A percentile compares a stretch with the other conserved stretches of the same genome.
These are phyloP conservation scores for Alexandromys fortis DNA, from an alignment of 2,113 vertebrate genomes.

Conservation along the genomic window DNA sequence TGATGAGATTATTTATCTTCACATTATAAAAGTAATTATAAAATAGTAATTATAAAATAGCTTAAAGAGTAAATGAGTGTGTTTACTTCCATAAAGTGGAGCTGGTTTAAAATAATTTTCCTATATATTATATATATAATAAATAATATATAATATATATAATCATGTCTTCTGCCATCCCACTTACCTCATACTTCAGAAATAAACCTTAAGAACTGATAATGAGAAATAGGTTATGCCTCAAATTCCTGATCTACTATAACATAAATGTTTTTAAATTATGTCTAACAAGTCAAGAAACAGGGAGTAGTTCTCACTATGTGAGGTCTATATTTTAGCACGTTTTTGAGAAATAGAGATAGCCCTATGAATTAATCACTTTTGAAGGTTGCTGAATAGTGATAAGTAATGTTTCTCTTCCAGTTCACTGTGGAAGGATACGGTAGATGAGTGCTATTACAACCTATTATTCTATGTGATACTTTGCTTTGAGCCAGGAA, in stretches of 20 bases:
- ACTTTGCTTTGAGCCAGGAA: constrained; percentile 72
- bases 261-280: neutral
- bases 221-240: neutral
- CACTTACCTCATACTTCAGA: neutral
- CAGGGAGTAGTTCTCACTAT: constrained; percentile 56
- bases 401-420: constrained; percentile 75
- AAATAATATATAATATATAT: neutral
- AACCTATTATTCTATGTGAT: constrained; percentile 74
- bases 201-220: neutral
- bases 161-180: neutral
- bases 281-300: constrained; percentile 60
- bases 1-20: constrained; percentile 10
- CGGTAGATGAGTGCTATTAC: constrained; percentile 72
- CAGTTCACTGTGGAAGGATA: constrained; percentile 74
- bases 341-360: constrained; percentile 38
- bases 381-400: constrained; percentile 71
- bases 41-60: neutral
- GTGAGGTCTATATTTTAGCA: constrained; percentile 69
- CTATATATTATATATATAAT: neutral
- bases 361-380: constrained; percentile 72
- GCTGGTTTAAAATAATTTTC: neutral
- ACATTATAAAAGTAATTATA: neutral
- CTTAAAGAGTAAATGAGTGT: neutral
- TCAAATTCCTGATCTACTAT: constrained; percentile 8
- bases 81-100: constrained; percentile 17